Evolutionary conservation across 2,113 vertebrate species (phyloP).

Genomic region (Dasyornis broadbenti): DNA sequence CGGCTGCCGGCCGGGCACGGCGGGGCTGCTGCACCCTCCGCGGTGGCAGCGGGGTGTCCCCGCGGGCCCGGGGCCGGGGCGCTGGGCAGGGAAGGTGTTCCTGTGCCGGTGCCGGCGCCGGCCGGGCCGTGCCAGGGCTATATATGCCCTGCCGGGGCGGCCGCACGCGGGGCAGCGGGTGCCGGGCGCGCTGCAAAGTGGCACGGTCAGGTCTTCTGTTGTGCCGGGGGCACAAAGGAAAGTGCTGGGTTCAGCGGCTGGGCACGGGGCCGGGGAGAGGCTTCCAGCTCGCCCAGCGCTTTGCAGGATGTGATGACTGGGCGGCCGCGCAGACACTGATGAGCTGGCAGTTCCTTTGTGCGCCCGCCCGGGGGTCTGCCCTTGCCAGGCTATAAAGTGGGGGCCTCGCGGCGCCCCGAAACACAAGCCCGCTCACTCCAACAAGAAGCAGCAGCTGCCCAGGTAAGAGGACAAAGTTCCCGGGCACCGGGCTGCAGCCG

Average conservation of each 20-base stretch:
- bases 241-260: constrained; percentile 76
- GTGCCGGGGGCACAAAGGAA: constrained; percentile 68
- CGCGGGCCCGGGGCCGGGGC: fast-evolving
- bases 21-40: background rate
- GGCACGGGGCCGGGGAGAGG: constrained; percentile 37
- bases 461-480: constrained; percentile 77
- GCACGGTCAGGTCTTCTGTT: constrained; percentile 79
- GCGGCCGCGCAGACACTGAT: constrained; percentile 77
- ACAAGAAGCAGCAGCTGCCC: constrained; percentile 73
- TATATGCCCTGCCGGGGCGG: background rate
- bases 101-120: background rate
- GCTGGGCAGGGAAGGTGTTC: background rate
- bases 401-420: constrained; percentile 49
- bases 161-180: background rate
- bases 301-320: constrained; percentile 76
- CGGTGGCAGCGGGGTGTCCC: background rate
- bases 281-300: constrained; percentile 64
- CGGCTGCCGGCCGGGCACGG: background rate
- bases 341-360: constrained; percentile 85
- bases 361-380: constrained; percentile 57
- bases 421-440: constrained; percentile 54
- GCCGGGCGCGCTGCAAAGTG: background rate
- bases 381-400: constrained; percentile 90
- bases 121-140: background rate
- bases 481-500: background rate